Base-by-base conservation (phyloP, 2,888 invertebrate species). In the Ptilodon capucinus region DNA sequence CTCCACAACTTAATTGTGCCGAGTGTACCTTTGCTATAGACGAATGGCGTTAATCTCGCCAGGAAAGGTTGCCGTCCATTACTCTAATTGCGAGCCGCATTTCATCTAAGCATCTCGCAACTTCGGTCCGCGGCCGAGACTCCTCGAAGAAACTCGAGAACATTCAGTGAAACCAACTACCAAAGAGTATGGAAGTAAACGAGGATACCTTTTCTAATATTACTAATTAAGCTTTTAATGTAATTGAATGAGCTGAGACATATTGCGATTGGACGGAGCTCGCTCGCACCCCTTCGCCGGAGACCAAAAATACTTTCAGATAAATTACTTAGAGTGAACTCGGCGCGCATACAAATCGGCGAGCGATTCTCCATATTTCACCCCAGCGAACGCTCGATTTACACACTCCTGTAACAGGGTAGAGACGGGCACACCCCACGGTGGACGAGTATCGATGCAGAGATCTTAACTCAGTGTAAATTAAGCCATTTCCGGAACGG, bases 211-310 rank as follows among this genome's bases (percentile, higher is more conserved):
- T 83, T 67, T 76, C 80, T 86, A 86, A 89, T 89, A 87, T 86
- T 83, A 83, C 83, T 89, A 88, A 91, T 89, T 89, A 86, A 86
- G 86, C 86, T 88, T 85, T 89, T 88, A 89, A 89, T 84, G 84
- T 88, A 91, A 91, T 90, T 89, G 84, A 85, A 87, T 82, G 78
- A 84, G 80, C 80, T 75, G 81, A 83, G 86, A 86, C 82, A 83
- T 79, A 81, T 84, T 79, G 78, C 71, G 74, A 79, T 79, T 79
- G 73, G 74, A 78, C 78, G 73, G 70, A 71, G 60, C 64, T 68
- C 76, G 65, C 60, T 64, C 68, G 63, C 74, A 79, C 76, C 81
- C 79, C 77, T 77, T 79, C 72, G 46, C 51, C 57, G 48, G 73
- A 74, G 76, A 75, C 81, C 82, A 81, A 86, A 86, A 86, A 86